Evolutionary conservation across 2,888 invertebrate species (phyloP).

Genomic region (Mesoligia furuncula): DNA sequence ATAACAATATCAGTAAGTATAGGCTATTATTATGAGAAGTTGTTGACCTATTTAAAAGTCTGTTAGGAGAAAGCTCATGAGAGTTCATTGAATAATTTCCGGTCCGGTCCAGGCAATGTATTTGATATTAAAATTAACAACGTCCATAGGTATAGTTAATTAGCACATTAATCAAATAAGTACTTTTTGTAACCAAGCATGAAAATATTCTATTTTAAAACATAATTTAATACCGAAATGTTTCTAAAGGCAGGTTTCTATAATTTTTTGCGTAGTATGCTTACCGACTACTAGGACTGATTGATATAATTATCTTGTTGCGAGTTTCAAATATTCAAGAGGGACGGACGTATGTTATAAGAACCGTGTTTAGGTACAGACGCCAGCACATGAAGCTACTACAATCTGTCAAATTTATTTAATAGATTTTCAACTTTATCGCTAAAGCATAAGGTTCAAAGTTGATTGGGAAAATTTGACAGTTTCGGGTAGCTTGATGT

Average conservation of each 20-base stretch:
- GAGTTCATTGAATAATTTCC: conserved; percentile 9
- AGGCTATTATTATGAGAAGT: not conserved
- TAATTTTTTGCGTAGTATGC: not conserved
- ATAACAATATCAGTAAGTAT: not conserved
- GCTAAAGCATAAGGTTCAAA: too few species aligned
- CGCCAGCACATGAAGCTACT: too few species aligned
- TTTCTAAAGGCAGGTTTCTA: not conserved
- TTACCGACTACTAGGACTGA: not conserved
- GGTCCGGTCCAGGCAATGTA: not conserved
- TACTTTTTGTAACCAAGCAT: not conserved
- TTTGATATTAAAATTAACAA: not conserved
- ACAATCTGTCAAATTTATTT: too few species aligned
- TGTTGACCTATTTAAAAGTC: not conserved
- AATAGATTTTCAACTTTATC: too few species aligned
- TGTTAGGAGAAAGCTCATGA: not conserved
- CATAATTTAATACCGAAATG: not conserved
- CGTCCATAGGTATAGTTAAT: not conserved
- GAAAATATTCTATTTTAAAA: not conserved
- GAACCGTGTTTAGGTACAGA: not conserved
- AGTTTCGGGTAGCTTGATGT: too few species aligned
- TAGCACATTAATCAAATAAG: not conserved
- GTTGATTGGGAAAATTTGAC: too few species aligned
- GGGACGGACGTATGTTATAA: not conserved
- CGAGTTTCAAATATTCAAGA: not conserved
- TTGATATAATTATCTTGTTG: not conserved